A percentile compares a stretch with the other conserved stretches of the same genome.
Evolutionary conservation across 2,113 vertebrate genomes (phyloP).

Genomic region (Sialia sialis): DNA sequence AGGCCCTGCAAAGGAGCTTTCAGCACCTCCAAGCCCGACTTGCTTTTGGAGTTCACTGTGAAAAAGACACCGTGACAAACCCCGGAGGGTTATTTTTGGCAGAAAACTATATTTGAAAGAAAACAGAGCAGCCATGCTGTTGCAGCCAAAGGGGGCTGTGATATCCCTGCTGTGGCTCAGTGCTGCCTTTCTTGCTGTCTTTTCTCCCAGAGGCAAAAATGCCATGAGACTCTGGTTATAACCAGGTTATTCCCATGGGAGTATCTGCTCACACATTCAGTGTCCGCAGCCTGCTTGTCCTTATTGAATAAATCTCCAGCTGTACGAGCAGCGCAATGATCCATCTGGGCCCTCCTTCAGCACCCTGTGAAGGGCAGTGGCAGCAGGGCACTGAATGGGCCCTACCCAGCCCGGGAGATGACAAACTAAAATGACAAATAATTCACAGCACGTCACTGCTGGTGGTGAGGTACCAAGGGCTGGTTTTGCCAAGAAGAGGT

Average conservation of each 20-base stretch:
- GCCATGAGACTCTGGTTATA: not conserved
- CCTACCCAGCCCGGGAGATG: not conserved
- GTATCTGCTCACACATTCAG: not conserved
- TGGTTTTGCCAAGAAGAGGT: not conserved
- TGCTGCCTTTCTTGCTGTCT: not conserved
- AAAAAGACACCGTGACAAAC: not conserved
- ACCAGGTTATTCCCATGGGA: not conserved
- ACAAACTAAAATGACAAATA: not conserved
- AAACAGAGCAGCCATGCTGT: not conserved
- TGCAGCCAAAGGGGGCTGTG: not conserved
- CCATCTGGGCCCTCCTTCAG: not conserved
- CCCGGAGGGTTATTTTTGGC: not conserved
- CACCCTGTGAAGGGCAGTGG: not conserved
- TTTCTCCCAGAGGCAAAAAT: not conserved
- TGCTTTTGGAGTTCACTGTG: not conserved
- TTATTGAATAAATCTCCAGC: not conserved
- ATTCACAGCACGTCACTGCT: not conserved
- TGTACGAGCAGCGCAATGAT: not conserved
- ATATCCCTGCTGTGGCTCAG: not conserved
- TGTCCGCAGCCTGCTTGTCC: not conserved
- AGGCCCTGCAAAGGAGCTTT: not conserved
- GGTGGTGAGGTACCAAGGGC: too few relatives aligned
- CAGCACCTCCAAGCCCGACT: fast-evolving
- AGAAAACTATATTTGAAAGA: not conserved
- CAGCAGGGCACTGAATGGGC: not conserved